Conservation (phyloP, 2,797 vertebrate genomes). For the Syngnathus rostellatus region DNA sequence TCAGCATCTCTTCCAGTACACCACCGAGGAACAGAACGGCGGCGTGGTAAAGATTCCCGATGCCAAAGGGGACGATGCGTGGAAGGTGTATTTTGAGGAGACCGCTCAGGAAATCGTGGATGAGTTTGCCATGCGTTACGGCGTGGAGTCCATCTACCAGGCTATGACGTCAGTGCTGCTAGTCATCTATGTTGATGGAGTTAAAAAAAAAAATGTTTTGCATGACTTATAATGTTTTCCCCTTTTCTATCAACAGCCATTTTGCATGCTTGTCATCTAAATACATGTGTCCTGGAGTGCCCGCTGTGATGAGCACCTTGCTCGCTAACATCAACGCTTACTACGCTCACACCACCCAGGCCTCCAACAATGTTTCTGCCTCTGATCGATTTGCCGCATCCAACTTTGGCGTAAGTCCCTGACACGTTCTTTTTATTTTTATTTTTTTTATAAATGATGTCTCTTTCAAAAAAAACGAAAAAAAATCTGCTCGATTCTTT, state of each 20-base stretch:
- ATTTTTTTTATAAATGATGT: background rate
- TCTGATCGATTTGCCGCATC: constrained; percentile 95
- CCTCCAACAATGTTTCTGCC: constrained; percentile 90
- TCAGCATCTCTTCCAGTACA: constrained; percentile 93
- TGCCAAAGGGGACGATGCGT: constrained; percentile 92
- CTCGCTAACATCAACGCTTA: constrained; percentile 98
- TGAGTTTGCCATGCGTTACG: constrained; percentile 96
- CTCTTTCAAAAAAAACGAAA: background rate
- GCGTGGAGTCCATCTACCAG: constrained; percentile 97
- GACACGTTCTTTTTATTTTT: background rate
- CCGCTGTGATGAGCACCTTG: constrained; percentile 97
- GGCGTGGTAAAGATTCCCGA: constrained; percentile 92
- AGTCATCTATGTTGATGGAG: no score
- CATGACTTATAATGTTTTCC: constrained; percentile 3
- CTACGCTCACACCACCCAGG: constrained; percentile 94
- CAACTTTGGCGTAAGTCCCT: constrained; percentile 89
- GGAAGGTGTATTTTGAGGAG: constrained; percentile 98
- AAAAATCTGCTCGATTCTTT: no score
- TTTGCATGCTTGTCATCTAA: constrained; percentile 97
- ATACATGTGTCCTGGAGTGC: constrained; percentile 97
- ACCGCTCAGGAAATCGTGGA: constrained; percentile 94
- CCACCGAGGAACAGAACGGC: constrained; percentile 88
- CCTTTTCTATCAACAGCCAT: constrained; percentile 66
- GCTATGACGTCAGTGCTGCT: constrained; percentile 88
- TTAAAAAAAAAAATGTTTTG: background rate